phyloP scores from a whole-genome alignment of 2,888 invertebrate species.

The Diarsia brunnea region DNA sequence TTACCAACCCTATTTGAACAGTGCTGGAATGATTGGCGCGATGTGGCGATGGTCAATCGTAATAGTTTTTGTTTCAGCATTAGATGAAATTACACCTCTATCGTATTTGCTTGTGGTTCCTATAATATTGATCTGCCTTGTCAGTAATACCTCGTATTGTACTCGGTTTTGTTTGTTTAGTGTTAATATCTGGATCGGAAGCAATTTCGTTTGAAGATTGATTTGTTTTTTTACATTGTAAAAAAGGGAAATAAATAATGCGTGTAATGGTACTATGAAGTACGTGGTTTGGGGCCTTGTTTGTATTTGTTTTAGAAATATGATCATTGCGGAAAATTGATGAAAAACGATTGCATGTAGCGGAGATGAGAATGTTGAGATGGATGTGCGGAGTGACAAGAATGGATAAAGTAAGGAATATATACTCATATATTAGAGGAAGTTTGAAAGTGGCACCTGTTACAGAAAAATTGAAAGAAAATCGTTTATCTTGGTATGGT shows the following conservation, averaged over 20 bases:
- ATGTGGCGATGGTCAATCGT: conserved; percentile 74
- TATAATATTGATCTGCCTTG: conserved; percentile 70
- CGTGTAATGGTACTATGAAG: conserved; percentile 2
- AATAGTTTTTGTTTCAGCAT: conserved; percentile 80
- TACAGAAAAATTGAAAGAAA: too few species aligned
- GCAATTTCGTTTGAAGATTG: conserved; percentile 56
- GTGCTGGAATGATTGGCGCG: conserved; percentile 62
- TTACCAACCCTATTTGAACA: conserved; percentile 60
- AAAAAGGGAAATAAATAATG: conserved; percentile 4
- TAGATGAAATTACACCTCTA: conserved; percentile 81
- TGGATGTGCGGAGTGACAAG: too few species aligned
- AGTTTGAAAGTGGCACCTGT: too few species aligned
- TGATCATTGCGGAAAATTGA: neutral
- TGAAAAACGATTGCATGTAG: too few species aligned
- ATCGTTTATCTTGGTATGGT: too few species aligned
- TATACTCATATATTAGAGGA: too few species aligned
- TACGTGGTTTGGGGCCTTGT: neutral
- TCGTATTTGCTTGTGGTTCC: conserved; percentile 79
- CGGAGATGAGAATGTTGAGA: too few species aligned
- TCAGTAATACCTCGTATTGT: conserved; percentile 64
- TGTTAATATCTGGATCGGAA: conserved; percentile 58
- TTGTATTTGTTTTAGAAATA: neutral
- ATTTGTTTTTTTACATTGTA: conserved; percentile 32
- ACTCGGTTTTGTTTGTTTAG: conserved; percentile 64
- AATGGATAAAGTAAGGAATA: too few species aligned